A percentile compares a stretch with the other conserved stretches of the same genome.
Conservation (phyloP, 2,888 invertebrate genomes). For the Platycheirus rosarum region DNA sequence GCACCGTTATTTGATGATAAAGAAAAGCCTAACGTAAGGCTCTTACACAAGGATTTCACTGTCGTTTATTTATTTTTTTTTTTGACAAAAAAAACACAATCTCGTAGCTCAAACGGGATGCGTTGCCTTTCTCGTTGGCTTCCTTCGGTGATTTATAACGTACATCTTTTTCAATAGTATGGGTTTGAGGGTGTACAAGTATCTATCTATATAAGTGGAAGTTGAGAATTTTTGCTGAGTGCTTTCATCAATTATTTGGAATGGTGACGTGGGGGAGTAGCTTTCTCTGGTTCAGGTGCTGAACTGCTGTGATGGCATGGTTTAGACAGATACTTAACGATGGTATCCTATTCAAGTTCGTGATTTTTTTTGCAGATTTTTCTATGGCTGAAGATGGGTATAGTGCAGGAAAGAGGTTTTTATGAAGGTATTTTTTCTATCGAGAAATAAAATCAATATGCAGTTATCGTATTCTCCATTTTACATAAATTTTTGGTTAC, state of each 20-base stretch:
- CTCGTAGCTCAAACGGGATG: conserved; percentile 24
- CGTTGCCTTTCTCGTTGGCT: conserved; percentile 15
- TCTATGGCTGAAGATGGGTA: neutral
- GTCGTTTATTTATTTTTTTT: conserved; percentile 52
- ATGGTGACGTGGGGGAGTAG: conserved; percentile 24
- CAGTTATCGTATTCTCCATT: conserved; percentile 16
- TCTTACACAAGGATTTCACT: conserved; percentile 56
- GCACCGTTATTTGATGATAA: conserved; percentile 18
- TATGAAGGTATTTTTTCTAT: neutral
- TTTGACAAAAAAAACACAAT: conserved; percentile 51
- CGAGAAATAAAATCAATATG: conserved; percentile 34
- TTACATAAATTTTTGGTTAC: conserved; percentile 28
- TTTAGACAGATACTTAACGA: conserved; percentile 55
- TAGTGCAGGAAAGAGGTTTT: neutral
- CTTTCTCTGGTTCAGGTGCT: conserved; percentile 56
- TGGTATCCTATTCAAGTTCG: conserved; percentile 45
- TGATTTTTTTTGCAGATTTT: neutral
- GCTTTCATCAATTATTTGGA: conserved; percentile 70
- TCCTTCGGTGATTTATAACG: conserved; percentile 54
- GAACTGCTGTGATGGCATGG: conserved; percentile 42
- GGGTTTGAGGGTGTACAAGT: neutral
- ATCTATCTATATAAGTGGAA: conserved; percentile 36
- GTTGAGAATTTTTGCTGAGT: conserved; percentile 58
- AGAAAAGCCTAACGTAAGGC: conserved; percentile 51
- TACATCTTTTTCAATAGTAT: conserved; percentile 17